phyloP scores from a whole-genome alignment of 2,797 vertebrate genomes.

The Pantherophis vulpinus region DNA sequence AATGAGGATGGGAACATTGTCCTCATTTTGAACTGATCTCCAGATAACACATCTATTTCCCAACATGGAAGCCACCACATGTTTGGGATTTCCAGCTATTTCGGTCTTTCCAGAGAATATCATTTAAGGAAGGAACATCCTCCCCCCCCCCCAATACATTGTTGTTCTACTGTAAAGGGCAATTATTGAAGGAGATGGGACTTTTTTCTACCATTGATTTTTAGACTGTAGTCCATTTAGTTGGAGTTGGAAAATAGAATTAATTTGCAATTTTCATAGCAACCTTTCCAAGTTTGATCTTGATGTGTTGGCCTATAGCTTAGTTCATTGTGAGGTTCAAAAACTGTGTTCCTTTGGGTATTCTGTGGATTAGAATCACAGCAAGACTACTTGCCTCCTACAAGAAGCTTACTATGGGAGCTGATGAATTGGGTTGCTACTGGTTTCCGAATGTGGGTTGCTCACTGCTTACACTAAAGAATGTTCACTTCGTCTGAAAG shows the following conservation, averaged over 20 bases:
- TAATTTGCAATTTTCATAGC: background rate
- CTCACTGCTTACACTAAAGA: background rate
- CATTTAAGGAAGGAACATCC: background rate
- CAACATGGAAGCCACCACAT: background rate
- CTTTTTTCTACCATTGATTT: background rate
- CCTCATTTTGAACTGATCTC: background rate
- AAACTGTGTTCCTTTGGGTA: background rate
- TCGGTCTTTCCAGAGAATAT: background rate
- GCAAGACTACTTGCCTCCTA: background rate
- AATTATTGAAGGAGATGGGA: background rate
- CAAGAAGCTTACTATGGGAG: background rate
- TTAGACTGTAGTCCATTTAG: background rate
- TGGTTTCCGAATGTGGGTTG: background rate
- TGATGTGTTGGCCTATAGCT: background rate
- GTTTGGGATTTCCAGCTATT: background rate
- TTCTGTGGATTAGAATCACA: background rate
- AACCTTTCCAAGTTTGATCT: background rate
- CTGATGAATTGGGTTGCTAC: background rate
- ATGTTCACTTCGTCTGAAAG: background rate
- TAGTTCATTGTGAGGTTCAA: background rate
- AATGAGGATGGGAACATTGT: background rate
- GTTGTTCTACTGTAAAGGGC: background rate
- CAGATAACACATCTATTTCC: background rate
- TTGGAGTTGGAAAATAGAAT: background rate
- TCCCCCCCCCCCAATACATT: background rate